phyloP scores from a whole-genome alignment of 2,113 vertebrate species.

The Dissostichus mawsoni region DNA sequence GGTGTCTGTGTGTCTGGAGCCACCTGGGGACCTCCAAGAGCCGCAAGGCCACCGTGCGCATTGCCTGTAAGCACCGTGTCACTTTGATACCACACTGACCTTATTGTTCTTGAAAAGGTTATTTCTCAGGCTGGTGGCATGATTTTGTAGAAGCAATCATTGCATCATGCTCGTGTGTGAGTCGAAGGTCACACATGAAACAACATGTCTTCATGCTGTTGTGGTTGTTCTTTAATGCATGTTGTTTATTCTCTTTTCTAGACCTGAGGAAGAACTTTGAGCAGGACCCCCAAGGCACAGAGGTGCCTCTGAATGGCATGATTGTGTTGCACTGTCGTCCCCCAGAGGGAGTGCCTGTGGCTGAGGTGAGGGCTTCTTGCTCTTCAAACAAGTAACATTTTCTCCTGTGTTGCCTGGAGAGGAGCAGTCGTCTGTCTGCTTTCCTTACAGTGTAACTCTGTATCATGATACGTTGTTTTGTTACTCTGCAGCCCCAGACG shows the following conservation, averaged over 20 bases:
- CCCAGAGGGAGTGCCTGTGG: constrained; percentile 95
- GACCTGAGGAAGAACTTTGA: constrained; percentile 98
- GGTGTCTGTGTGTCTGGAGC: constrained; percentile 98
- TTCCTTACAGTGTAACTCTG: constrained; percentile 28
- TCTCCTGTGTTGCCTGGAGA: constrained; percentile 49
- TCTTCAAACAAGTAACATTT: constrained; percentile 61
- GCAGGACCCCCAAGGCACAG: constrained; percentile 96
- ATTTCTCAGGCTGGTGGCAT: neutral
- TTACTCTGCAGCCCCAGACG: constrained; percentile 34
- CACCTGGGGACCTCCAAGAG: constrained; percentile 97
- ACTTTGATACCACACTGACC: constrained; percentile 40
- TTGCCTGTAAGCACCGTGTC: constrained; percentile 90
- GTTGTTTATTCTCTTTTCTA: constrained; percentile 73
- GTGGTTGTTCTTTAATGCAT: constrained; percentile 32
- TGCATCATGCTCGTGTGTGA: constrained; percentile 2
- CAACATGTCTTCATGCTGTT: neutral
- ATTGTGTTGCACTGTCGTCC: constrained; percentile 97
- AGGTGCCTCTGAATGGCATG: constrained; percentile 97
- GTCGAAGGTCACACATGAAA: constrained; percentile 28
- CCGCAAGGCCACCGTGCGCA: constrained; percentile 94
- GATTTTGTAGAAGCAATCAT: neutral
- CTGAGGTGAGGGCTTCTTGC: constrained; percentile 89
- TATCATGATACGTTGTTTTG: constrained; percentile 28
- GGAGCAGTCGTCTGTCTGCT: constrained; percentile 42
- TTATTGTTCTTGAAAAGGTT: constrained; percentile 38